Evolutionary conservation across 2,888 invertebrate genomes (phyloP).

Genomic region (Napeogenes sylphis): DNA sequence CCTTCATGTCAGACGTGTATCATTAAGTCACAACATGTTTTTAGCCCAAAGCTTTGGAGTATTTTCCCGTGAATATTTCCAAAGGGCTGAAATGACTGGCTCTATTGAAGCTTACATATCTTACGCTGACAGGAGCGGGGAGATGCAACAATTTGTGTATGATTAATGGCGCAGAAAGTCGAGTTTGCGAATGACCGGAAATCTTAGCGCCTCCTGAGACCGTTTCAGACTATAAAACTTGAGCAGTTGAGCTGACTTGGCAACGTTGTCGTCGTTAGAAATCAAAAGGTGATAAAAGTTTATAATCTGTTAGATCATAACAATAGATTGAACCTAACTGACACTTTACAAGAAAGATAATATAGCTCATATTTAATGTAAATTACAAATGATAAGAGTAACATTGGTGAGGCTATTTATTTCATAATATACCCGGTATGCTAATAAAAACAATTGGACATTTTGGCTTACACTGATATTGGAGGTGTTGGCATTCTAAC

Average conservation of each 20-base stretch:
- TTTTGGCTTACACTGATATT: conserved; percentile 12
- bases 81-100: conserved; percentile 60
- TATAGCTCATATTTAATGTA: too few species aligned
- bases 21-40: conserved; percentile 35
- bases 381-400: too few species aligned
- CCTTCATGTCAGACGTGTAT: conserved; percentile 28
- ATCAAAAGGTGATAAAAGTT: conserved; percentile 7
- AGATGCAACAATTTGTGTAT: conserved; percentile 55
- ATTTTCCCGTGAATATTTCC: conserved; percentile 43
- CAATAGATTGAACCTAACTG: not conserved
- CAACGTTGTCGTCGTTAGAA: conserved; percentile 9
- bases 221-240: conserved; percentile 49
- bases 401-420: not conserved
- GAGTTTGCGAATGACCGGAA: conserved; percentile 37
- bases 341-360: too few species aligned
- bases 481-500: conserved; percentile 22
- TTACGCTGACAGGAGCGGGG: conserved; percentile 28
- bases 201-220: conserved; percentile 46
- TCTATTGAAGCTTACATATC: conserved; percentile 57
- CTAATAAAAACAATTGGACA: conserved; percentile 11
- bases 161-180: conserved; percentile 48
- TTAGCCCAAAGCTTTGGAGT: conserved; percentile 32
- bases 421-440: not conserved
- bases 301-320: conserved; percentile 5
- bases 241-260: conserved; percentile 28